Evolutionary conservation across 2,888 invertebrate genomes (phyloP), one percentile per base, ranked within the genome.

Genomic region (Brachyopa scutellaris): DNA sequence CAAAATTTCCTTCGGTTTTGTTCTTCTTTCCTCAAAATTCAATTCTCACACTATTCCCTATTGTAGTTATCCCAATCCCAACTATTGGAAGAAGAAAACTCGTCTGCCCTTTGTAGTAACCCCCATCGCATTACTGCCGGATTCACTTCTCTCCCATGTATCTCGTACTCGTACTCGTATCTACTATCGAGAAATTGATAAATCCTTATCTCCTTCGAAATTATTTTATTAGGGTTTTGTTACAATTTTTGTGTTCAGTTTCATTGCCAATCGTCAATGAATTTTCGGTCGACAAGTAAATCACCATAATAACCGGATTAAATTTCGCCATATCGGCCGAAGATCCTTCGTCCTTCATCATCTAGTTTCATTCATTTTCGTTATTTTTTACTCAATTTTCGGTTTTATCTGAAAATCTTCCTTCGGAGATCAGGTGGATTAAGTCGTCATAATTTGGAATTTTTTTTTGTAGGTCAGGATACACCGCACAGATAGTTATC

Each of bases 261-360:
- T 9, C 11, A 7, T 33, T 55, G 26, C 47, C 69, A 36, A 38
- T 33, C 21, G 21, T 61, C 36, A 45, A 61, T 76, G 67, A 36
- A 59, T 62, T 15, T 26, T 31, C 36, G 15, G 13, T 51, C 40
- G 26, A 40, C 31, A 45, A 51, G 15, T 19, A 61, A 69, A 74
- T 69, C 55, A 73, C 61, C 76, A 45, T 69, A 33, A 59, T 80
- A 80, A 80, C 80, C 55, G 80, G 80, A 80, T 80, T 80, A 80
- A 51, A 70, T 80, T 64, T 80, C 57, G 62, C 61, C 79, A 66
- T 38, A 57, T 26, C 62, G 49, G 33, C 1, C 7, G 7, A 9
- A 19, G 19, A 40, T 70, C 45, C 69, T 38, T 38, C 38, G 19
- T 23, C 15, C 55, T 69, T n/a, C n/a, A n/a, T n/a, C n/a, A 59